Conservation (phyloP, 2,113 vertebrate genomes). For the Nesoenas mayeri region DNA sequence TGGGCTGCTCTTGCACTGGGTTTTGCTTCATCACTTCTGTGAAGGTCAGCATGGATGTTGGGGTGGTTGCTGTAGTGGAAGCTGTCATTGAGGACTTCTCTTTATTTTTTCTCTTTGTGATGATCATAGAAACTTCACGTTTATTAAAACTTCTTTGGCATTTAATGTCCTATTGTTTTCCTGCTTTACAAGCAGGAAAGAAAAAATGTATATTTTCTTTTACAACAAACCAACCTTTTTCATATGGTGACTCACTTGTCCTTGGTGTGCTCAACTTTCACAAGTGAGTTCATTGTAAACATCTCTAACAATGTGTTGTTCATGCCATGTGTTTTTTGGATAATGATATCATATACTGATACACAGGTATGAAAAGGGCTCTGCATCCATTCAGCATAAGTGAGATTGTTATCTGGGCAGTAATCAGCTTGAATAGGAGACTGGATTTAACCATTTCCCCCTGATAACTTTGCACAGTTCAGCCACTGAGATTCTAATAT, state of each 20-base stretch:
- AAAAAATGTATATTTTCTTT: neutral
- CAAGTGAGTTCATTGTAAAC: neutral
- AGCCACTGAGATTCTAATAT: neutral
- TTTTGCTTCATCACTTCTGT: neutral
- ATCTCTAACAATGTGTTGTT: neutral
- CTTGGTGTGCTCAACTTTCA: neutral
- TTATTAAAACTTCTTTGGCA: neutral
- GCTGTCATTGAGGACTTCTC: neutral
- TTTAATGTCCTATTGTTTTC: conserved; percentile 10
- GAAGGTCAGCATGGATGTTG: neutral
- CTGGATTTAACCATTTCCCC: neutral
- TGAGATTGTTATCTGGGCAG: conserved; percentile 20
- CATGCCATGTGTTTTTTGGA: neutral
- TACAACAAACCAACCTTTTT: neutral
- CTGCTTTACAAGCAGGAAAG: neutral
- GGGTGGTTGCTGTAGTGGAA: neutral
- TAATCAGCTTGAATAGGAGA: neutral
- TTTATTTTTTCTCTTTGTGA: neutral
- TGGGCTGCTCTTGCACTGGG: neutral
- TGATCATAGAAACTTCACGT: neutral
- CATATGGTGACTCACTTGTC: neutral
- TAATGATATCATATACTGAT: conserved; percentile 37
- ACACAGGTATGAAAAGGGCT: conserved; percentile 41
- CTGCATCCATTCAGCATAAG: conserved; percentile 1
- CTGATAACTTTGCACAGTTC: neutral